Percentiles rank a stretch among this genome's conserved stretches.
phyloP scores from a whole-genome alignment of 2,113 vertebrate species.

The Hyperoodon ampullatus region DNA sequence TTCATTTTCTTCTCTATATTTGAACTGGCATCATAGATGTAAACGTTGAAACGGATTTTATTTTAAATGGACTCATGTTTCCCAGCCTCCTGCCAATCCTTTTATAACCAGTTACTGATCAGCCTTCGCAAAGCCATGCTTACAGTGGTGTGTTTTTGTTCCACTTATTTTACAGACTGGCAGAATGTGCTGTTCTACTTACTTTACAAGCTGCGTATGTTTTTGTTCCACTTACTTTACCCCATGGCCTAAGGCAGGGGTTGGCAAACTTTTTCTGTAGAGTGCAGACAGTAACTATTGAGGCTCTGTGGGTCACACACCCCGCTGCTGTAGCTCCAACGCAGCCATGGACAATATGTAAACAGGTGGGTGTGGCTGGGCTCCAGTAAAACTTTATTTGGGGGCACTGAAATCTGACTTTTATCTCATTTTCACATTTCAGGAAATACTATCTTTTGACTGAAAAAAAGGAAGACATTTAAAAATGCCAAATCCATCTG shows the following conservation, averaged over 20 bases:
- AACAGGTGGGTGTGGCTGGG: not conserved
- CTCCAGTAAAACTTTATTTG: not conserved
- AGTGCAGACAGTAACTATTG: not conserved
- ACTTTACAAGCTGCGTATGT: not conserved
- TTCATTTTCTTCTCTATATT: not conserved
- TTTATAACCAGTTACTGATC: not conserved
- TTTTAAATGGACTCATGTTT: not conserved
- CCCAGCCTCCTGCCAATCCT: not conserved
- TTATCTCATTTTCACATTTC: not conserved
- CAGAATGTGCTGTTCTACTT: not conserved
- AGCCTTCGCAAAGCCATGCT: not conserved
- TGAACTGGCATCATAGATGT: not conserved
- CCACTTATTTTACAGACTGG: not conserved
- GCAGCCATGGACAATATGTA: too few species aligned
- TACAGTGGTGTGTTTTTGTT: not conserved
- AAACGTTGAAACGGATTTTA: not conserved
- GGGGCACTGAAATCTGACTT: not conserved
- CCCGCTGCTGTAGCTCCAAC: accelerated
- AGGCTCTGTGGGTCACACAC: not conserved
- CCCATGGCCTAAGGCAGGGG: not conserved
- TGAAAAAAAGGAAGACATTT: not conserved
- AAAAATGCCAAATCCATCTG: too few species aligned
- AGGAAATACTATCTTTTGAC: not conserved
- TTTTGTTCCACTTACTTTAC: not conserved
- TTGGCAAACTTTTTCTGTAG: not conserved